phyloP scores from a whole-genome alignment of 2,888 invertebrate species.

The Leptinotarsa haldemani region DNA sequence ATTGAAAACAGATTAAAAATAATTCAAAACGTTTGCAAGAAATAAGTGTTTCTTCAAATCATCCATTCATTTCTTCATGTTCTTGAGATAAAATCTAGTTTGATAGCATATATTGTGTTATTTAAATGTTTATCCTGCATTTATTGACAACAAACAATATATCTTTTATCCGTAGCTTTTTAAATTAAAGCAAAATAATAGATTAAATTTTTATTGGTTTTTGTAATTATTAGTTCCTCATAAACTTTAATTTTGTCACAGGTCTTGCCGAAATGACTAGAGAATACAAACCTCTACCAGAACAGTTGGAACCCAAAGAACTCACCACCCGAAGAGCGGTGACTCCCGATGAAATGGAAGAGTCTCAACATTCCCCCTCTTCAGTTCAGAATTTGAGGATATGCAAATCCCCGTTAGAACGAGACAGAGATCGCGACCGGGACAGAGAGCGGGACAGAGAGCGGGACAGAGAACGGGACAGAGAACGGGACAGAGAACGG shows the following conservation, averaged over 20 bases:
- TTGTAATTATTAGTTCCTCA: no score
- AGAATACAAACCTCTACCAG: conserved; percentile 63
- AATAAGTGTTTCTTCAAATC: no score
- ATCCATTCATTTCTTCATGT: no score
- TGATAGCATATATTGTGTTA: no score
- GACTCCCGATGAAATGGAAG: conserved; percentile 42
- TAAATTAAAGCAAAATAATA: no score
- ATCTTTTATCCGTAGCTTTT: no score
- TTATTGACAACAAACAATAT: no score
- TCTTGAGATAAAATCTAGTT: no score
- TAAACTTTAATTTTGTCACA: conserved; percentile 30
- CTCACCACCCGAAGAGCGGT: conserved; percentile 56
- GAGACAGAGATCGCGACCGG: conserved; percentile 40
- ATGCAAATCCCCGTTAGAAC: conserved; percentile 50
- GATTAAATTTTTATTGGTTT: no score
- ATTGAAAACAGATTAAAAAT: no score
- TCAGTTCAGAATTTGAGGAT: conserved; percentile 50
- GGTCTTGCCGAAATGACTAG: conserved; percentile 89
- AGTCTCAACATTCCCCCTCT: conserved; percentile 43
- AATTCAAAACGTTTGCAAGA: no score
- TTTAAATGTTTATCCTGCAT: no score
- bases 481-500: conserved; percentile 32
- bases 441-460: conserved; percentile 32
- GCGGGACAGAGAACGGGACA: conserved; percentile 31
- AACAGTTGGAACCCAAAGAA: conserved; percentile 65